Evolutionary conservation across 1,140 invertebrate genomes (phyloP).

Genomic region (Monochamus saltuarius): DNA sequence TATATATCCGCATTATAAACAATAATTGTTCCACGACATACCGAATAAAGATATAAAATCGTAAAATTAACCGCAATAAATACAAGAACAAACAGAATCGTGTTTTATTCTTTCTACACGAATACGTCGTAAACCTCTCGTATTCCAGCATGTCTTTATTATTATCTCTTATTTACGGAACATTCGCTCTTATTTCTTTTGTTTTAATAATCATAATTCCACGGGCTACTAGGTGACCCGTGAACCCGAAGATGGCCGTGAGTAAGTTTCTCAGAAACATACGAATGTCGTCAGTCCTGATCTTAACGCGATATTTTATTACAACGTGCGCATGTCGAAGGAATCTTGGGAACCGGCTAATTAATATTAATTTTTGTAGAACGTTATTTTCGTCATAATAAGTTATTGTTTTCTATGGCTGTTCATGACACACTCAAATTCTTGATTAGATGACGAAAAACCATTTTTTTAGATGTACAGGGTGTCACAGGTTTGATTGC

Average conservation of each 20-base stretch:
- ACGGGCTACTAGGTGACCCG: slow-evolving; percentile 21
- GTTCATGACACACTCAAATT: too few species aligned
- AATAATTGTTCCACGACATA: slow-evolving; percentile 15
- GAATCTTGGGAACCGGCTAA: too few species aligned
- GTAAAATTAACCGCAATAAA: slow-evolving; percentile 22
- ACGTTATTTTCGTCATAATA: too few species aligned
- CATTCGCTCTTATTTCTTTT: slow-evolving; percentile 25
- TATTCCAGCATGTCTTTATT: slow-evolving; percentile 17
- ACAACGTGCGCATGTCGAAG: not conserved
- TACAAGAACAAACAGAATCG: slow-evolving; percentile 13
- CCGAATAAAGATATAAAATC: slow-evolving; percentile 16
- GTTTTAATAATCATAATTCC: slow-evolving; percentile 25
- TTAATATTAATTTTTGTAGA: too few species aligned
- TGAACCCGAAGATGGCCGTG: slow-evolving; percentile 21
- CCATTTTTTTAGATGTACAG: too few species aligned
- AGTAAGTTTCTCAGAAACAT: slow-evolving; percentile 14
- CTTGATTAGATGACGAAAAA: too few species aligned
- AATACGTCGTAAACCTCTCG: slow-evolving; percentile 13
- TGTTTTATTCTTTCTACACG: slow-evolving; percentile 20
- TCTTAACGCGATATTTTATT: not conserved
- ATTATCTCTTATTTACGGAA: slow-evolving; percentile 16
- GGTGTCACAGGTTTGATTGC: too few species aligned
- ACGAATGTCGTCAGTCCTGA: slow-evolving; percentile 19
- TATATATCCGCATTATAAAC: too few species aligned
- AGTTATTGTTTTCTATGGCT: too few species aligned